Evolutionary conservation across 2,113 vertebrate genomes (phyloP).

Genomic region (Haemorhous mexicanus): DNA sequence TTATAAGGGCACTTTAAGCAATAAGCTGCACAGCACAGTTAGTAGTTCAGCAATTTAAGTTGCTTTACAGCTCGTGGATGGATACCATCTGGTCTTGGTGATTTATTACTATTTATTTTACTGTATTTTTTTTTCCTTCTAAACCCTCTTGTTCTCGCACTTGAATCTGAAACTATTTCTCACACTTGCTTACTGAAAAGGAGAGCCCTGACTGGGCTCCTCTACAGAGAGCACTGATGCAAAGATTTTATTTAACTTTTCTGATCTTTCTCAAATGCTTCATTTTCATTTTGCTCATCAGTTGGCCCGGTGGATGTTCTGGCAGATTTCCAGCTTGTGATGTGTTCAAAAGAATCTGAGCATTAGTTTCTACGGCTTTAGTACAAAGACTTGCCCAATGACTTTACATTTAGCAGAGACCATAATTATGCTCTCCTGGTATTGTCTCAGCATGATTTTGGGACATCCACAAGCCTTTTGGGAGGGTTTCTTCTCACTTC

Average conservation of each 20-base stretch:
- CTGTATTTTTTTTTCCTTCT: background rate
- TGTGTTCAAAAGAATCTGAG: background rate
- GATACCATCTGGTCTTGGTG: slow-evolving; percentile 49
- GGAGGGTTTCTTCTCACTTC: background rate
- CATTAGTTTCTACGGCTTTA: background rate
- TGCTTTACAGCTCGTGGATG: slow-evolving; percentile 38
- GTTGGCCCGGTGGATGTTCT: background rate
- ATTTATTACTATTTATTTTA: slow-evolving; percentile 60
- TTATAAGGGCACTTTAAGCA: slow-evolving; percentile 52
- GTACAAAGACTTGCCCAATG: background rate
- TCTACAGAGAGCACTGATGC: background rate
- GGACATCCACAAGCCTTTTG: background rate
- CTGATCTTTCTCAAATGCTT: background rate
- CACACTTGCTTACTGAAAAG: background rate
- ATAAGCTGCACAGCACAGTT: slow-evolving; percentile 23
- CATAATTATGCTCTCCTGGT: background rate
- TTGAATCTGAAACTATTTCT: background rate
- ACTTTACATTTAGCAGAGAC: background rate
- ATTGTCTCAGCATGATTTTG: background rate
- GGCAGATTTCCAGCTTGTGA: background rate
- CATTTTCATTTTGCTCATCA: background rate
- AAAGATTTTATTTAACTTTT: background rate
- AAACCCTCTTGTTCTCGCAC: background rate
- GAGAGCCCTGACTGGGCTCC: background rate
- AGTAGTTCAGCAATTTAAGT: slow-evolving; percentile 46